phyloP scores from a whole-genome alignment of 2,888 invertebrate genomes.

The Caenorhabditis auriculariae region DNA sequence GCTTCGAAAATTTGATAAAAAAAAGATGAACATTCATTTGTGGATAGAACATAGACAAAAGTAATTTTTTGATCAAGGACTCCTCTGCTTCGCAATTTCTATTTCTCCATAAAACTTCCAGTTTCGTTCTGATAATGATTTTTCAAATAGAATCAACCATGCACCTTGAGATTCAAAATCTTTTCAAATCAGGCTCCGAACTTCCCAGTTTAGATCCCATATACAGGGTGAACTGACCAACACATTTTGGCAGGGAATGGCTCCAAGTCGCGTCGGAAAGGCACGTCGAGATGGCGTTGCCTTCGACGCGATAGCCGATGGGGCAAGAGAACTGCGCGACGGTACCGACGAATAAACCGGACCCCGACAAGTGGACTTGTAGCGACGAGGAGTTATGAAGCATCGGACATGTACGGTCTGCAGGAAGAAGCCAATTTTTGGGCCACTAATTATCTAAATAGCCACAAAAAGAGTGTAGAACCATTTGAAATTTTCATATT shows the following conservation, averaged over 20 bases:
- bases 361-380: constrained; percentile 40
- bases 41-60: too few relatives aligned
- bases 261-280: constrained; percentile 92
- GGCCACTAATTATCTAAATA: background rate
- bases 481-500: too few relatives aligned
- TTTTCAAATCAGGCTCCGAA: background rate
- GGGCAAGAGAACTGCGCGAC: constrained; percentile 59
- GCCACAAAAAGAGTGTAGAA: too few relatives aligned
- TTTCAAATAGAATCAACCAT: background rate
- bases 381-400: constrained; percentile 36
- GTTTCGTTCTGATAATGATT: background rate
- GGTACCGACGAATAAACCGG: constrained; percentile 45
- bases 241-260: constrained; percentile 84
- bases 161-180: background rate
- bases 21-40: too few relatives aligned
- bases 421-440: background rate
- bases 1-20: too few relatives aligned
- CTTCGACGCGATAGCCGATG: constrained; percentile 44
- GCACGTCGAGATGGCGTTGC: constrained; percentile 73
- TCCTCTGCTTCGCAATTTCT: background rate
- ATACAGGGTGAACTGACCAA: constrained; percentile 69
- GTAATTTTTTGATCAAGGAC: background rate
- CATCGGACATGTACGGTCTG: constrained; percentile 49
- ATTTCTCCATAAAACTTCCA: background rate
- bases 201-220: background rate